Conservation (phyloP, 2,113 vertebrate genomes). For the Osmerus mordax region DNA sequence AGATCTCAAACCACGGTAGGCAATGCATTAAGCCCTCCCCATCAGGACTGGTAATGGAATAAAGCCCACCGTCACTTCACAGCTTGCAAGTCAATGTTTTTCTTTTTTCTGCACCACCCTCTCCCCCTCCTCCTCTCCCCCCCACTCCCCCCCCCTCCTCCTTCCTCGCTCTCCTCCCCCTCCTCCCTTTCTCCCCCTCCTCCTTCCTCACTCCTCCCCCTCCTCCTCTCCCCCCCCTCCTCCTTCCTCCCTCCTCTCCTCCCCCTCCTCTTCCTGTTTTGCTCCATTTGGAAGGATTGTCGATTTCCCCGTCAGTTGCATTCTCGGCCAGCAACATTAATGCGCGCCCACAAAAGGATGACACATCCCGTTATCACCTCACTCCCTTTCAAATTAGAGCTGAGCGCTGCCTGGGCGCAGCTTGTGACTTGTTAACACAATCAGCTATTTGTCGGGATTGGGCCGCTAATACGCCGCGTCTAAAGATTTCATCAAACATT, state of each 20-base stretch:
- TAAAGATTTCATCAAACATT: conserved; percentile 87
- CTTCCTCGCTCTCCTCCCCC: conserved; percentile 49
- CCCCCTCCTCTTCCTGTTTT: conserved; percentile 61
- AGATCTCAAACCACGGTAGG: conserved; percentile 68
- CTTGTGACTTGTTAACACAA: conserved; percentile 85
- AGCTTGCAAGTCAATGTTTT: conserved; percentile 86
- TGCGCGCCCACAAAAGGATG: conserved; percentile 88
- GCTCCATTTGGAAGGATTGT: conserved; percentile 76
- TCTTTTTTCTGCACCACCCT: conserved; percentile 75
- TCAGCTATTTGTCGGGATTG: conserved; percentile 77
- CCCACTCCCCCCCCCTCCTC: not conserved
- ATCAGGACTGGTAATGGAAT: conserved; percentile 84
- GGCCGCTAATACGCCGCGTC: conserved; percentile 79
- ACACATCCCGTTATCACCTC: conserved; percentile 83
- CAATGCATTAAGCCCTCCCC: conserved; percentile 86
- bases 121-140: conserved; percentile 42
- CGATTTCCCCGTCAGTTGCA: conserved; percentile 83
- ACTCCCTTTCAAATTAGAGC: conserved; percentile 89
- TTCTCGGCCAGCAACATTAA: conserved; percentile 86
- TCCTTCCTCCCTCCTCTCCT: conserved; percentile 51
- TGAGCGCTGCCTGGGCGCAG: conserved; percentile 81
- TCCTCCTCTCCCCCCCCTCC: conserved; percentile 31
- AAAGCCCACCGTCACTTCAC: conserved; percentile 82
- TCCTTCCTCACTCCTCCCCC: conserved; percentile 38
- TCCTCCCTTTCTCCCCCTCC: conserved; percentile 58